phyloP scores from a whole-genome alignment of 2,113 vertebrate species.

The Lontra canadensis region DNA sequence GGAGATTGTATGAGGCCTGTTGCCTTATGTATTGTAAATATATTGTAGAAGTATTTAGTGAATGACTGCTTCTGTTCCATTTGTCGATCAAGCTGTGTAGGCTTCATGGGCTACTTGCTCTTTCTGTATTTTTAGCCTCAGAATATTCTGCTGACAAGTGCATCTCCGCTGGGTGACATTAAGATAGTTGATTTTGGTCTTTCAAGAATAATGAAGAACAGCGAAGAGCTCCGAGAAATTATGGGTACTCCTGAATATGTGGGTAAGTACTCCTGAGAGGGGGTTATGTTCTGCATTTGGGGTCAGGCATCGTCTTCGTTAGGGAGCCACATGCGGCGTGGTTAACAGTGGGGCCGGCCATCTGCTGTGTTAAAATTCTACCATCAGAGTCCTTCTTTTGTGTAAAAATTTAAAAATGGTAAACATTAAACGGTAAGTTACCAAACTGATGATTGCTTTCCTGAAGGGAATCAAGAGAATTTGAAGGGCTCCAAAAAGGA shows the following conservation, averaged over 20 bases:
- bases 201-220: conserved; percentile 92
- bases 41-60: background rate
- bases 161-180: conserved; percentile 92
- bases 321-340: background rate
- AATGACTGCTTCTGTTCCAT: background rate
- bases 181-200: conserved; percentile 97
- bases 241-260: conserved; percentile 97
- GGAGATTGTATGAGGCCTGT: background rate
- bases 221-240: conserved; percentile 94
- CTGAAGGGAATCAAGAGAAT: background rate
- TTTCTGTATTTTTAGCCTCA: conserved; percentile 88
- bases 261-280: conserved; percentile 85
- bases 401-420: background rate
- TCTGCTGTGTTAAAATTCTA: background rate
- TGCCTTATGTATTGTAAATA: background rate
- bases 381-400: background rate
- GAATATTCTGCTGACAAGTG: conserved; percentile 93
- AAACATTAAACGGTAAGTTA: background rate
- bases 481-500: background rate
- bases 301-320: background rate
- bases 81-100: background rate
- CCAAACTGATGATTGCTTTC: background rate
- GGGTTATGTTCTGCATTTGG: background rate
- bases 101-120: background rate
- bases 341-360: background rate